These are phyloP conservation scores for Tetranychus urticae DNA, from an alignment of 1,140 invertebrate species.

Conservation along the genomic window DNA sequence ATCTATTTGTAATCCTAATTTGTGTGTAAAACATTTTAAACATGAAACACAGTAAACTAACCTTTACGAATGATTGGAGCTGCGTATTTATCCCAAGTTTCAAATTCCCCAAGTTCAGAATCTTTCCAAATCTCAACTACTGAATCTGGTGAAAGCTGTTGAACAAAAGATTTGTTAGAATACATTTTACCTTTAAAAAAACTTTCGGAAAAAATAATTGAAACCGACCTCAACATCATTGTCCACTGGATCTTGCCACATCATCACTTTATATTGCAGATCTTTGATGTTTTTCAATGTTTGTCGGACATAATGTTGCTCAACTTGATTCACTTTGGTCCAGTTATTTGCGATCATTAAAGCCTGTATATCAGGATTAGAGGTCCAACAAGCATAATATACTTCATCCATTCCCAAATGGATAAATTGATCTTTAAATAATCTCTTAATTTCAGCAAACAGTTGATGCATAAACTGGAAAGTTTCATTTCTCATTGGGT, in stretches of 20 bases:
- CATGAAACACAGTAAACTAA: background rate
- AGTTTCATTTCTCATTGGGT: slow-evolving; percentile 36
- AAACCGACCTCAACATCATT: slow-evolving; percentile 33
- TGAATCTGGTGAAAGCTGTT: slow-evolving; percentile 20
- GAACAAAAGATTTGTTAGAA: too few relatives aligned
- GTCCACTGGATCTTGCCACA: slow-evolving; percentile 48
- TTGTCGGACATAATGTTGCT: slow-evolving; percentile 27
- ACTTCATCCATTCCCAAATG: slow-evolving; percentile 86
- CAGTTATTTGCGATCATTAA: slow-evolving; percentile 43
- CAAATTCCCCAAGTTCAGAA: slow-evolving; percentile 7
- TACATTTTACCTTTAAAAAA: background rate
- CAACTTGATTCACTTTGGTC: slow-evolving; percentile 32
- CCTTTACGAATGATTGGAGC: background rate
- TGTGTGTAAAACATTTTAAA: background rate
- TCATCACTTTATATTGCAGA: slow-evolving; percentile 19
- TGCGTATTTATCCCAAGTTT: background rate
- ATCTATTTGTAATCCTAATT: background rate
- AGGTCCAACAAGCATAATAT: slow-evolving; percentile 52
- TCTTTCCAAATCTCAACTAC: slow-evolving; percentile 26
- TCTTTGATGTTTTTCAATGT: slow-evolving; percentile 17
- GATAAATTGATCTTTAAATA: slow-evolving; percentile 50
- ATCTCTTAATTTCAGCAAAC: slow-evolving; percentile 36
- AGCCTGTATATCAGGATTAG: slow-evolving; percentile 40
- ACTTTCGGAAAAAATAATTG: too few relatives aligned
- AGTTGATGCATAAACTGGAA: slow-evolving; percentile 41